phyloP scores from a whole-genome alignment of 2,797 vertebrate genomes.

The Poeciliopsis infans region DNA sequence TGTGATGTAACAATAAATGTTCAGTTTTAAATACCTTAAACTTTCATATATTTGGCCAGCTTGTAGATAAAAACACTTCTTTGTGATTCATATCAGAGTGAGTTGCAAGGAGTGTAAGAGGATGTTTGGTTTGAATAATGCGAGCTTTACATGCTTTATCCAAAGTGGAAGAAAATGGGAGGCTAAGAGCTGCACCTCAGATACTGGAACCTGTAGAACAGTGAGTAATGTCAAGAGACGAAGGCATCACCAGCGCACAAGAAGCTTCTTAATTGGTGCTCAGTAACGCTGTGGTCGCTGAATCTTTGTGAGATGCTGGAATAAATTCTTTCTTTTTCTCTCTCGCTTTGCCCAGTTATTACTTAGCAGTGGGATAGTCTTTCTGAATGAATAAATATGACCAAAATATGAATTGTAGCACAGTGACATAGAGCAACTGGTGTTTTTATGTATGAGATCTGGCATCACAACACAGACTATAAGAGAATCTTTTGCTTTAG shows the following conservation, averaged over 20 bases:
- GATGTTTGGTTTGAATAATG: slow-evolving; percentile 38
- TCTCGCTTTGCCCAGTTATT: background rate
- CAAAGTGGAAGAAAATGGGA: slow-evolving; percentile 37
- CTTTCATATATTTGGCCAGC: slow-evolving; percentile 1
- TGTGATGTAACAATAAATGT: slow-evolving; percentile 7
- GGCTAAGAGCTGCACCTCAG: slow-evolving; percentile 44
- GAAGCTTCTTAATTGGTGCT: slow-evolving; percentile 67
- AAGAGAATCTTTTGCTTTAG: background rate
- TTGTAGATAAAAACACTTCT: slow-evolving; percentile 17
- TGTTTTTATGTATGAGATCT: background rate
- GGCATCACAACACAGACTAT: background rate
- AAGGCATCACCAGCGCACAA: slow-evolving; percentile 40
- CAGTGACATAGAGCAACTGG: background rate
- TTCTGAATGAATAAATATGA: slow-evolving; percentile 25
- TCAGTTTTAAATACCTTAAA: slow-evolving; percentile 20
- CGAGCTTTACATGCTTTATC: slow-evolving; percentile 35
- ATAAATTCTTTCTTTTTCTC: slow-evolving; percentile 34
- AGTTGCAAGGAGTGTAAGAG: slow-evolving; percentile 30
- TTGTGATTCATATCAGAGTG: slow-evolving; percentile 21
- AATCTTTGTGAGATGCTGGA: slow-evolving; percentile 56
- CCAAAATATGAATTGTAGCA: slow-evolving; percentile 23
- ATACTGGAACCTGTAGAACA: slow-evolving; percentile 57
- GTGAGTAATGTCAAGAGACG: slow-evolving; percentile 55
- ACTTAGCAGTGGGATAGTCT: slow-evolving; percentile 18
- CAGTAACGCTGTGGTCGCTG: slow-evolving; percentile 53